Evolutionary conservation across 2,888 invertebrate genomes (phyloP).

Genomic region (Leistus spinibarbis): DNA sequence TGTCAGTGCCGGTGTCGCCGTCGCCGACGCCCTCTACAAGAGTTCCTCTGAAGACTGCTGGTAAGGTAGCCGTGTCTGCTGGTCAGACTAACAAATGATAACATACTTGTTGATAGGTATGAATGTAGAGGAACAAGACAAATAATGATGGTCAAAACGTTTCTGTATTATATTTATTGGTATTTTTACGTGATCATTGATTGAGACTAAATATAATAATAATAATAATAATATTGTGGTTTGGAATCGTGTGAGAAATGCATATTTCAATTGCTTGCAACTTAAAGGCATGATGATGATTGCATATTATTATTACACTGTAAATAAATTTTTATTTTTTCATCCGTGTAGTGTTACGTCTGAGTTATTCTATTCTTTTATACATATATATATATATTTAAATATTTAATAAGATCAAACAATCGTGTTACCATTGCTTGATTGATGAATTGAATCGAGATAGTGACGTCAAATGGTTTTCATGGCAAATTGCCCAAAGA

Average conservation of each 20-base stretch:
- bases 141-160: background rate
- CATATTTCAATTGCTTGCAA: background rate
- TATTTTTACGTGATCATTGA: background rate
- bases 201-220: background rate
- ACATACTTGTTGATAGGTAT: conserved; percentile 1
- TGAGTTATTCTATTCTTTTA: background rate
- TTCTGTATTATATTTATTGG: background rate
- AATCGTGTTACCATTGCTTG: background rate
- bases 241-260: background rate
- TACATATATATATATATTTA: background rate
- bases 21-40: conserved; percentile 4
- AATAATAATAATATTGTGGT: background rate
- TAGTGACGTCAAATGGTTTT: too few relatives aligned
- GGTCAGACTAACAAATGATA: conserved; percentile 30
- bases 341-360: background rate
- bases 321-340: background rate
- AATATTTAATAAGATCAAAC: background rate
- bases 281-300: background rate
- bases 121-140: background rate
- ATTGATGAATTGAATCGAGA: too few relatives aligned
- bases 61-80: conserved; percentile 25
- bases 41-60: conserved; percentile 18
- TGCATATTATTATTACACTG: background rate
- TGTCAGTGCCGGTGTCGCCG: conserved; percentile 34
- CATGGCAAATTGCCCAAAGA: too few relatives aligned